Evolutionary conservation across 2,888 invertebrate genomes (phyloP), one percentile per base, ranked within the genome.

Genomic region (Phalangium opilio): DNA sequence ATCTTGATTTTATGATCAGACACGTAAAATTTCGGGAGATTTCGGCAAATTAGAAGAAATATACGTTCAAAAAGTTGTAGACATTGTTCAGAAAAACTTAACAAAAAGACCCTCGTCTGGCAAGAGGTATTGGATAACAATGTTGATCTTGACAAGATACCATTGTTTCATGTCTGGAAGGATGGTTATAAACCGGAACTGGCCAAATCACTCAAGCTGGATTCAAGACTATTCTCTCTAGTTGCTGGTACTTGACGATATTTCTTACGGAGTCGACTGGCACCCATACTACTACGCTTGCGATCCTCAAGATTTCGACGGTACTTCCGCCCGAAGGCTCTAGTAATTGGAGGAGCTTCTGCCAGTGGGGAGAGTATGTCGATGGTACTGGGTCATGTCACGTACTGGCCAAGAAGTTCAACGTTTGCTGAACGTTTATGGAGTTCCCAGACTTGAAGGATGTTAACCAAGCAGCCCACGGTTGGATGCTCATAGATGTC

Each of bases 351-450:
- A 1, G 91, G 91, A 1, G 90, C 90, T 64, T 84, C 86, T 1
- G 86, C 87, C 59, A 81, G 79, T 91, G 91, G 91, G 77, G 78
- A 2, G 91, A 93, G 66, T 79, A 76, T 57, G 83, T 86, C 0
- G 83, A 90, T 62, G 70, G 68, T 35, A 73, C 73, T 15, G 77
- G 77, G 59, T 75, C 12, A 67, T 74, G 48, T 64, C 72, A 1
- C 60, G 71, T 49, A 75, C 8, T 91, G 89, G 81, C 91, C 91
- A 0, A 72, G 89, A 55, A 83, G 84, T 0, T 77, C 81, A 48
- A 87, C 86, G 0, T 75, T 80, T 0, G 91, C 87, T 0, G 91
- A 93, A 67, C 74, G 79, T 52, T 71, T 91, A 1, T 91, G 90
- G 90, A 78, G 78, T 17, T 49, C 59, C 3, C 55, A 44, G 50